Base-by-base conservation (phyloP, 2,888 invertebrate genomes). In the Lochmaea crataegi region DNA sequence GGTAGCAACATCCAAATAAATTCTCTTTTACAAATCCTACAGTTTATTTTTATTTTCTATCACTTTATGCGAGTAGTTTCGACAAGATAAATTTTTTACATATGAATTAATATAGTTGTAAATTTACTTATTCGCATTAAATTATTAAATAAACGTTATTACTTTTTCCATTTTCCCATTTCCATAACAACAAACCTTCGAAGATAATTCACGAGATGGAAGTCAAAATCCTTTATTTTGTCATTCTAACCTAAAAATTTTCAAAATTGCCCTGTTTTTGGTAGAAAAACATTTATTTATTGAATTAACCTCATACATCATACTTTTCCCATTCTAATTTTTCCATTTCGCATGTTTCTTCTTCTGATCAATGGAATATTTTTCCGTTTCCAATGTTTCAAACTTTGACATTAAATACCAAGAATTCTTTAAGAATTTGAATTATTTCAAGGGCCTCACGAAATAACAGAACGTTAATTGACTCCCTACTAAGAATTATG, bases 361-460 rank as follows among this genome's bases (percentile, higher is more conserved):
- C 10, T 53, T 53, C 53, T 18, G 18, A 53, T 18, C 53, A 53
- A 53, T 53, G 53, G 10, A 18, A 53, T 53, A 53, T 53, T 53
- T 53, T 53, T 53, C 53, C 53, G 53, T 53, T 53, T 53, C 53
- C 18, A 53, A 18, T 53, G 53, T 18, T 53, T 53, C 53, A 18
- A 53, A 10, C 11, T 53, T 16, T 11, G 53, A 53, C 53, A 53
- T 53, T 53, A 53, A 53, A 53, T 18, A 18, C 53, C 18, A 16
- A 53, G 9, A 53, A 18, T 53, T 53, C 18, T 53, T 53, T 16
- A 16, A 2, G 1, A 53, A 53, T 53, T 53, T 53, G 53, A 53
- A 53, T 53, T 9, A 53, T 53, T 53, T 53, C 53, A 53, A 53
- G 53, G 53, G 10, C 53, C 16, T 53, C 53, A 53, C 53, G 53